Base-by-base conservation (phyloP, 35 echinoderm and acorn worm genomes). In the Apostichopus parvimensis region DNA sequence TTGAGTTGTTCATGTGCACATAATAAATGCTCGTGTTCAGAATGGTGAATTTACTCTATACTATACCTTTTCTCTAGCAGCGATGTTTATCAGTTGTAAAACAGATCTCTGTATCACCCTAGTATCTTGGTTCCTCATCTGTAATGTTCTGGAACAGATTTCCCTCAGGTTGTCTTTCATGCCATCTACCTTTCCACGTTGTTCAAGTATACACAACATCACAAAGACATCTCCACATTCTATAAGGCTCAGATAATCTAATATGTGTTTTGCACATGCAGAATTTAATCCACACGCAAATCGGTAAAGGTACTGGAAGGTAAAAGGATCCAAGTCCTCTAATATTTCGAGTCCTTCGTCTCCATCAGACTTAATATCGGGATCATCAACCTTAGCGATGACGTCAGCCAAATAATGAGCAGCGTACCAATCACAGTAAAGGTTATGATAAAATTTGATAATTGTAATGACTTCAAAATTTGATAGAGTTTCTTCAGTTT, bases 131-230 rank as follows among this genome's bases (percentile, higher is more conserved):
- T 10, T 6, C 6, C 80, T 17, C 2, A 83, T 6, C 54, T 57
- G 18, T 18, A 83, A n/a, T 18, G 14, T 58, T 21, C 23, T 45
- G 9, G 80, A 83, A 83, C 80, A 83, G 5, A 83, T 58, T 58
- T 83, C 54, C 6, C 18, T 57, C 1, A 83, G 14, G 11, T 57
- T 83, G 18, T 57, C 80, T 57, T 20, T 57, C 7, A 83, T 57
- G 1, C 15, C 80, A 57, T 21, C 57, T 9, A 83, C 54, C 80
- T 83, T 83, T 14, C 80, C 80, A 83, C 17, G 20, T 58, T 83
- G 80, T 57, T 83, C 80, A 58, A 83, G 80, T n/a, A 83, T 21
- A 83, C 80, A 83, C 1, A 83, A 58, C 56, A 23, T 83, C 5
- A 23, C 22, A 83, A 83, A 83, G 9, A 21, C 11, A 21, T 57